Conservation (phyloP, 2,113 vertebrate genomes). For the Scalopus aquaticus region DNA sequence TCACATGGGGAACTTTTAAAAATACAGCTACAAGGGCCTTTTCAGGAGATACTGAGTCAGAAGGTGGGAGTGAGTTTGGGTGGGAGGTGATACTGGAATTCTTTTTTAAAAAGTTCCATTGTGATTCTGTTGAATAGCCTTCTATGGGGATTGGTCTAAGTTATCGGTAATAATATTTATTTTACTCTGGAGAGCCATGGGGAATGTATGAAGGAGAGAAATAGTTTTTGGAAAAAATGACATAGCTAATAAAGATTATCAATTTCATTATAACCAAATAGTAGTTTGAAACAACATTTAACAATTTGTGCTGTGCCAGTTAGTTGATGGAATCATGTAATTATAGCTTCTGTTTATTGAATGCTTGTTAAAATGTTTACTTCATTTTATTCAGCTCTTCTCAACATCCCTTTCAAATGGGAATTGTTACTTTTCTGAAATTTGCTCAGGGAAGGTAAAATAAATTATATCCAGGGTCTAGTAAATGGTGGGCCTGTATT, state of each 20-base stretch:
- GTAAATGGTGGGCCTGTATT: neutral
- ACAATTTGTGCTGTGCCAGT: neutral
- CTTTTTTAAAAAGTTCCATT: neutral
- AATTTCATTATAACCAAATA: neutral
- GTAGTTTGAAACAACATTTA: neutral
- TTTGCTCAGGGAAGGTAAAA: neutral
- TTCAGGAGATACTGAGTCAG: neutral
- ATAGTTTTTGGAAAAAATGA: neutral
- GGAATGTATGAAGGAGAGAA: slow-evolving; percentile 15
- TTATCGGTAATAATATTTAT: neutral
- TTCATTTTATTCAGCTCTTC: neutral
- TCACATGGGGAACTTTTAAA: neutral
- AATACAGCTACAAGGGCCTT: neutral
- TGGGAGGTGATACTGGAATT: neutral
- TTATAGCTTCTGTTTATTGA: neutral
- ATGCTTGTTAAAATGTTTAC: neutral
- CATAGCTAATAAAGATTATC: neutral
- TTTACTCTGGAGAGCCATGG: neutral
- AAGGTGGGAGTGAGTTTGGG: neutral
- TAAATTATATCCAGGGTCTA: neutral
- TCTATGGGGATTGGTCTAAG: neutral
- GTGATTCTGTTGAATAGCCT: neutral
- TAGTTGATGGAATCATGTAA: neutral
- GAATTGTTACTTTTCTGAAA: slow-evolving; percentile 3
- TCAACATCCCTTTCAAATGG: slow-evolving; percentile 7